Conservation (phyloP, 2,888 invertebrate species). For the Caenorhabditis sinica region DNA sequence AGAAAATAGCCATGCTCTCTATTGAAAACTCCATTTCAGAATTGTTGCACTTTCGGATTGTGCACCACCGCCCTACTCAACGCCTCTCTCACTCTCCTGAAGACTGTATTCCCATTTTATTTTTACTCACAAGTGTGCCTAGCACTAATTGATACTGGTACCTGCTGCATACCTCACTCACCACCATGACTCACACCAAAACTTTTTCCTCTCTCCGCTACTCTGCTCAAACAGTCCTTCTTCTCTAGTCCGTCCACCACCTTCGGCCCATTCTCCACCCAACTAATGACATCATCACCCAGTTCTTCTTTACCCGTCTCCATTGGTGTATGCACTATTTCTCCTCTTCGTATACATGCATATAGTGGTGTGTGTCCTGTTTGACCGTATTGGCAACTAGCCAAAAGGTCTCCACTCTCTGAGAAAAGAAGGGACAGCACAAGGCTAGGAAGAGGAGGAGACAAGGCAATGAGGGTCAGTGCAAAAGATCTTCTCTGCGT, state of each 20-base stretch:
- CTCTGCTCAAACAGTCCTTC: constrained; percentile 26
- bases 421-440: neutral
- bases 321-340: constrained; percentile 18
- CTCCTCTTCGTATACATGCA: neutral
- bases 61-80: no score
- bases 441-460: constrained; percentile 6
- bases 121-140: neutral
- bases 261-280: neutral
- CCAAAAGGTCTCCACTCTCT: constrained; percentile 10
- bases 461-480: constrained; percentile 34
- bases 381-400: constrained; percentile 48
- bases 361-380: neutral
- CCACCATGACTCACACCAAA: constrained; percentile 21
- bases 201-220: neutral
- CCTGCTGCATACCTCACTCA: neutral
- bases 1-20: no score
- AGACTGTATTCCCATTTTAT: neutral
- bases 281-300: constrained; percentile 33
- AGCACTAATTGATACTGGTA: constrained; percentile 7
- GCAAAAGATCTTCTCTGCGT: constrained; percentile 40
- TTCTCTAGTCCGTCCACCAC: constrained; percentile 14
- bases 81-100: no score
- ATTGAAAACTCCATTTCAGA: no score
- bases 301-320: neutral
- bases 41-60: no score